Evolutionary conservation across 2,888 invertebrate species (phyloP), one percentile per base, ranked within the genome.

Genomic region (Sepiola atlantica): DNA sequence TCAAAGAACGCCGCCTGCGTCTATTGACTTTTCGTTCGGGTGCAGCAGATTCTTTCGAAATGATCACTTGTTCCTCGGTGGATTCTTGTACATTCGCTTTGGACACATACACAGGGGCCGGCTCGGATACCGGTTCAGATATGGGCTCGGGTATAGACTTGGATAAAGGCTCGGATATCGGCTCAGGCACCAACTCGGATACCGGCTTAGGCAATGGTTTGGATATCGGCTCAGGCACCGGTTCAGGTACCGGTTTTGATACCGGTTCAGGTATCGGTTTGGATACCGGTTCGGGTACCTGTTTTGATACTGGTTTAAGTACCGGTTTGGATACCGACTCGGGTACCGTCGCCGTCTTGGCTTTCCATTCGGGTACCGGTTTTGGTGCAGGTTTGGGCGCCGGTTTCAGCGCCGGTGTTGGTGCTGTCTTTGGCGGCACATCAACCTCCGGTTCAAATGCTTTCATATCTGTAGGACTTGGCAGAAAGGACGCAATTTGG

Each of bases 371-470:
- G 24, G 61, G 61, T 18, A 18, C 77, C n/a, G 77, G 77, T 14
- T 77, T 77, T 16, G n/a, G n/a, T n/a, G n/a, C n/a, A 16, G 32
- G 77, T 32, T 77, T 32, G 16, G 77, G n/a, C 6, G 32, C 77
- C 77, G 77, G 77, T 77, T 77, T 77, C 8, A 28, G 77, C 10
- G n/a, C 8, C n/a, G 77, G n/a, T 77, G 28, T 77, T 12, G 77
- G 77, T 77, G 77, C n/a, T 77, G 77, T 77, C 77, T n/a, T 77
- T n/a, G 77, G 12, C n/a, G 77, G 77, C n/a, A 77, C 77, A n/a
- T 14, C n/a, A 77, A n/a, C n/a, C n/a, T 14, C 77, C 77, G 28
- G 77, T 10, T 77, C 77, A 77, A n/a, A 77, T 77, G 77, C 12
- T 28, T 77, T 77, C 77, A n/a, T n/a, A 77, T 77, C 77, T 77